Conservation (phyloP, 2,113 vertebrate species). For the Corydoras maculifer region DNA sequence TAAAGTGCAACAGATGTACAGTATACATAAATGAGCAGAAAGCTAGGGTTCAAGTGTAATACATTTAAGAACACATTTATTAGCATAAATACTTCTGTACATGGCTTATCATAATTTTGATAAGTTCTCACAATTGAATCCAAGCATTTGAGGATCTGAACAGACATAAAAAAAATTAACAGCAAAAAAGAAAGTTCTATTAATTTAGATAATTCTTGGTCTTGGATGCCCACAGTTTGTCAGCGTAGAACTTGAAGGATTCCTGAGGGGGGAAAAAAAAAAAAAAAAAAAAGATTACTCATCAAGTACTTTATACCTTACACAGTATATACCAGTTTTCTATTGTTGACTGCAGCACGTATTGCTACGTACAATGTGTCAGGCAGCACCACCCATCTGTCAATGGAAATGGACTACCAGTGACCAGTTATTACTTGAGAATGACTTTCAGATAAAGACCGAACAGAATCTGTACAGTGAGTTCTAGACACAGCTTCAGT, state of each 20-base stretch:
- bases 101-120: conserved; percentile 33
- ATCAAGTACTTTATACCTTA: neutral
- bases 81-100: conserved; percentile 70
- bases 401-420: too few species aligned
- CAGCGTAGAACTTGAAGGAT: conserved; percentile 72
- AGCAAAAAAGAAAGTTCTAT: conserved; percentile 4
- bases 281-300: neutral
- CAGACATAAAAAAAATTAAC: conserved; percentile 41
- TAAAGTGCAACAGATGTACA: too few species aligned
- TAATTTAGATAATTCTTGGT: conserved; percentile 32
- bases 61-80: conserved; percentile 50
- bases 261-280: conserved; percentile 61
- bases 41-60: too few species aligned
- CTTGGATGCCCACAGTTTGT: conserved; percentile 60
- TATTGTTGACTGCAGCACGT: too few species aligned
- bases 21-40: too few species aligned
- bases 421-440: too few species aligned
- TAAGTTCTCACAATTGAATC: conserved; percentile 36
- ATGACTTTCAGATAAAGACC: too few species aligned
- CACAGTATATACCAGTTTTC: too few species aligned
- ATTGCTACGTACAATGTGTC: too few species aligned
- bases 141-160: conserved; percentile 38
- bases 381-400: too few species aligned
- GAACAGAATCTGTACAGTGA: too few species aligned
- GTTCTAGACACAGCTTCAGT: too few species aligned